These are phyloP conservation scores for Acrocyrtus sp. DNA, from an alignment of 2,888 invertebrate species.

Conservation along the genomic window DNA sequence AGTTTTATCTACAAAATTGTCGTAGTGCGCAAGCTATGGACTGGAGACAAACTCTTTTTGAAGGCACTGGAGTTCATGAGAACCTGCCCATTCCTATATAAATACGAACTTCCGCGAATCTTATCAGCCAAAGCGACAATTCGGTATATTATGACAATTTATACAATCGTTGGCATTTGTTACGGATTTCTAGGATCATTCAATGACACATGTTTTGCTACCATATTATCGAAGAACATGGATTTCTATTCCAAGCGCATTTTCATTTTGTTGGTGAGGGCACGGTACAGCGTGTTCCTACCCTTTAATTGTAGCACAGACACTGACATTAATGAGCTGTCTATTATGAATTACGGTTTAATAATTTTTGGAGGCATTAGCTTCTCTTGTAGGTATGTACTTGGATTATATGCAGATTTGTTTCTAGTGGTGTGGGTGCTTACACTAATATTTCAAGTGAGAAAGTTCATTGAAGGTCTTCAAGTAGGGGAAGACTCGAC, in stretches of 20 bases:
- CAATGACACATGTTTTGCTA: neutral
- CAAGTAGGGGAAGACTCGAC: neutral
- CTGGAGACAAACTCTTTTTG: neutral
- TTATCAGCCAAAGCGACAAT: neutral
- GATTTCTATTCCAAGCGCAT: neutral
- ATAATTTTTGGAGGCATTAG: neutral
- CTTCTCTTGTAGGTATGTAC: neutral
- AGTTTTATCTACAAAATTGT: constrained; percentile 10
- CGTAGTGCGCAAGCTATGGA: neutral
- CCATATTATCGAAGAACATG: neutral
- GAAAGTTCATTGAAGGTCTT: neutral
- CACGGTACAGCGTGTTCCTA: constrained; percentile 7
- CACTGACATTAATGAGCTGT: neutral
- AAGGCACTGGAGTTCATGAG: neutral
- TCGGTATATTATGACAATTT: neutral
- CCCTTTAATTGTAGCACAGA: neutral
- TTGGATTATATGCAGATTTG: constrained; percentile 15
- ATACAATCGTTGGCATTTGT: neutral
- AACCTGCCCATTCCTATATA: constrained; percentile 7
- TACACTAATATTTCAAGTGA: neutral
- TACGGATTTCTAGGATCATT: neutral
- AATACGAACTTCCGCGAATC: constrained; percentile 5
- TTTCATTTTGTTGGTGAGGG: neutral
- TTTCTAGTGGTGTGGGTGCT: constrained; percentile 9
- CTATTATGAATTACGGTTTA: neutral